Percentiles rank a stretch among this genome's conserved stretches.
phyloP scores from a whole-genome alignment of 2,888 invertebrate species.

The Zaprionus bogoriensis region DNA sequence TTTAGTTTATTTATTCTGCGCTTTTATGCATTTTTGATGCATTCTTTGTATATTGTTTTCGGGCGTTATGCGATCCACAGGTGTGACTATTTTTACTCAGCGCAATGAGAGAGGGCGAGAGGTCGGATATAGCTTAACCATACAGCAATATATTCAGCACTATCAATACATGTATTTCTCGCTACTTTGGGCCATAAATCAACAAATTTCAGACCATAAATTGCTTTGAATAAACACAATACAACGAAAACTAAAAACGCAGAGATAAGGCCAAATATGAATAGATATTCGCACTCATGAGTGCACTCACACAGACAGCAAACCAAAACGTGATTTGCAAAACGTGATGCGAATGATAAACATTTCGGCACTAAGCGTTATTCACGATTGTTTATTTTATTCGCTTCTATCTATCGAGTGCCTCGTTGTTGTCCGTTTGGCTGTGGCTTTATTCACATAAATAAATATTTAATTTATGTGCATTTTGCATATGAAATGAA shows the following conservation, averaged over 20 bases:
- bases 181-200: background rate
- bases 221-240: slow-evolving; percentile 21
- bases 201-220: slow-evolving; percentile 4
- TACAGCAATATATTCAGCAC: background rate
- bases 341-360: slow-evolving; percentile 69
- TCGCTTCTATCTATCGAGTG: slow-evolving; percentile 20
- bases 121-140: background rate
- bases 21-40: slow-evolving; percentile 38
- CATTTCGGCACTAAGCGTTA: slow-evolving; percentile 14
- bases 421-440: background rate
- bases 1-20: slow-evolving; percentile 24
- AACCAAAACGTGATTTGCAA: slow-evolving; percentile 66
- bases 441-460: slow-evolving; percentile 20
- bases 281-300: slow-evolving; percentile 23
- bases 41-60: slow-evolving; percentile 27
- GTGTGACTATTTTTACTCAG: slow-evolving; percentile 35
- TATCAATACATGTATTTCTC: background rate
- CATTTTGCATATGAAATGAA: slow-evolving; percentile 17
- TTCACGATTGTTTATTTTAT: slow-evolving; percentile 28
- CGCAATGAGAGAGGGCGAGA: too few relatives aligned
- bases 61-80: slow-evolving; percentile 28
- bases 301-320: slow-evolving; percentile 29
- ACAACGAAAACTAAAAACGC: slow-evolving; percentile 20
- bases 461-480: slow-evolving; percentile 40
- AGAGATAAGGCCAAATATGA: slow-evolving; percentile 21